Conservation (phyloP, 2,113 vertebrate genomes). For the Otolemur garnettii region DNA sequence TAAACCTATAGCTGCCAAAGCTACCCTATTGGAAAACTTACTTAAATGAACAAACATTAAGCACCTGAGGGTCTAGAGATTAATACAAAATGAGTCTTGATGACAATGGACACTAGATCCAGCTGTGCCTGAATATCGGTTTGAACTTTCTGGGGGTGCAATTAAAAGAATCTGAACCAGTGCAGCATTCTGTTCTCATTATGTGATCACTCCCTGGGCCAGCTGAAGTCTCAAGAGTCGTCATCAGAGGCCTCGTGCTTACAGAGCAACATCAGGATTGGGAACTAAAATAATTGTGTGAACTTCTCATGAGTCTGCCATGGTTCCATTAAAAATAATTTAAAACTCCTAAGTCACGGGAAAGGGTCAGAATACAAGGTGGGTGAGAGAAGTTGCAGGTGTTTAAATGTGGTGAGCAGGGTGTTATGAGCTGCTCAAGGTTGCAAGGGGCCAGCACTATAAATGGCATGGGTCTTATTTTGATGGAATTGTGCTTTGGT, state of each 20-base stretch:
- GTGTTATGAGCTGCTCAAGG: not conserved
- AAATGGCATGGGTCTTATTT: not conserved
- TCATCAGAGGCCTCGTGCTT: slow-evolving; percentile 5
- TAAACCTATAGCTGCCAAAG: slow-evolving; percentile 1
- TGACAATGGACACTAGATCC: not conserved
- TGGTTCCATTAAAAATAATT: slow-evolving; percentile 1
- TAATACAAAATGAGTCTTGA: slow-evolving; percentile 32
- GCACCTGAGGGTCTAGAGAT: not conserved
- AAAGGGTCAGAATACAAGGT: not conserved
- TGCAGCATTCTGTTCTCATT: not conserved
- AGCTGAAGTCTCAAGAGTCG: not conserved
- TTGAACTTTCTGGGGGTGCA: slow-evolving; percentile 21
- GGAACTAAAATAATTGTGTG: slow-evolving; percentile 27
- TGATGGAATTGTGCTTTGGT: not conserved
- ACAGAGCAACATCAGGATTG: not conserved
- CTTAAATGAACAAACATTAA: not conserved
- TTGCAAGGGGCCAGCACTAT: not conserved
- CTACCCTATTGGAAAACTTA: not conserved
- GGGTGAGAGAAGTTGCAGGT: not conserved
- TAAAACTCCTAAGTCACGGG: not conserved
- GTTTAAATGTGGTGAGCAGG: not conserved
- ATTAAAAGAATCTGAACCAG: not conserved
- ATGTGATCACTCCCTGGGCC: not conserved
- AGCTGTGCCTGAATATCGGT: not conserved
- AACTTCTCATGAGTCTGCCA: not conserved